phyloP scores from a whole-genome alignment of 2,888 invertebrate species.

The Hylaea fasciaria region DNA sequence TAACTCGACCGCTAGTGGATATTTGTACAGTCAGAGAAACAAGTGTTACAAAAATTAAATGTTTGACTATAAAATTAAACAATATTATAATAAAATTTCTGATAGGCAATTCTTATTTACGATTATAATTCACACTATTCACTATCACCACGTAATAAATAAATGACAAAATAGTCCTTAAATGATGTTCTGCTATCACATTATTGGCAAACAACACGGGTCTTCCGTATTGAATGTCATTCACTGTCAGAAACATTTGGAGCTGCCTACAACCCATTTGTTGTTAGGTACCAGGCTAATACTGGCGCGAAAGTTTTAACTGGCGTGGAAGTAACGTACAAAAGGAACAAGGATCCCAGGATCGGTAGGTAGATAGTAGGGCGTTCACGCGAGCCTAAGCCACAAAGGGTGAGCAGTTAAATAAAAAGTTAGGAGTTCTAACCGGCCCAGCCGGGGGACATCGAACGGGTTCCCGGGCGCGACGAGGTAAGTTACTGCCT shows the following conservation, averaged over 20 bases:
- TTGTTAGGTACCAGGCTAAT: slow-evolving; percentile 43
- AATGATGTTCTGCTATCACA: no score
- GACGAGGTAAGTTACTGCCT: slow-evolving; percentile 60
- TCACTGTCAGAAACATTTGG: slow-evolving; percentile 15
- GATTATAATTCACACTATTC: no score
- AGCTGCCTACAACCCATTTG: slow-evolving; percentile 28
- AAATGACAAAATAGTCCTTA: no score
- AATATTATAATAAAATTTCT: no score
- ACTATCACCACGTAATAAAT: no score
- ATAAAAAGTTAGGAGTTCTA: slow-evolving; percentile 83
- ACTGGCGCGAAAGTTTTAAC: slow-evolving; percentile 64
- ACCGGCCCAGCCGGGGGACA: slow-evolving; percentile 79
- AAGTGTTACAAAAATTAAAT: no score
- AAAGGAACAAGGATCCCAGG: slow-evolving; percentile 44
- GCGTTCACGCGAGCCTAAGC: slow-evolving; percentile 78
- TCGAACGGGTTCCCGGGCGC: slow-evolving; percentile 76
- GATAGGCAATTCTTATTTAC: no score
- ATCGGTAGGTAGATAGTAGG: slow-evolving; percentile 66
- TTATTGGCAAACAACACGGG: no score
- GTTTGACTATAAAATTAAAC: no score
- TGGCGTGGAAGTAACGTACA: slow-evolving; percentile 50
- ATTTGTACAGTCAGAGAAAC: no score
- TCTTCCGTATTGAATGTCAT: not conserved
- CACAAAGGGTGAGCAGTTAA: slow-evolving; percentile 79
- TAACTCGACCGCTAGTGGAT: no score